Conservation (phyloP, 1,140 invertebrate species). For the Acromyrmex heyeri region DNA sequence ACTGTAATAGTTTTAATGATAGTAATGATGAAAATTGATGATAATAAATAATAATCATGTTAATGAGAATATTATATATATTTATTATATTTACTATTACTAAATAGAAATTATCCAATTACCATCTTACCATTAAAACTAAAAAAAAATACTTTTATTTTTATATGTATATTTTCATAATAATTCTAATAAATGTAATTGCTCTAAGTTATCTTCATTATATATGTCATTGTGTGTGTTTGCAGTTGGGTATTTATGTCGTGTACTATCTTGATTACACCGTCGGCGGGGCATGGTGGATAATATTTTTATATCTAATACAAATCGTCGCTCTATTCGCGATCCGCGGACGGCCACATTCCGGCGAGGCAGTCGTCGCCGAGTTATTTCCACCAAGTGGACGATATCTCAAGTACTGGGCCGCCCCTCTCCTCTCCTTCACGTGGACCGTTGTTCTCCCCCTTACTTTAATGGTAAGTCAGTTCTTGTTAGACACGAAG, state of each 20-base stretch:
- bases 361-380: slow-evolving; percentile 93
- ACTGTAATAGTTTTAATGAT: slow-evolving; percentile 1
- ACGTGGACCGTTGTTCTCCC: slow-evolving; percentile 95
- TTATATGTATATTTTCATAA: background rate
- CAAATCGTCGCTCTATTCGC: slow-evolving; percentile 93
- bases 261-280: slow-evolving; percentile 95
- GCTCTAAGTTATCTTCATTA: background rate
- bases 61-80: background rate
- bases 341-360: slow-evolving; percentile 94
- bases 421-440: slow-evolving; percentile 92
- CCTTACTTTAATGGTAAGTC: slow-evolving; percentile 90
- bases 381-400: slow-evolving; percentile 88
- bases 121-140: background rate
- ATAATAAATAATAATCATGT: slow-evolving; percentile 31
- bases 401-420: slow-evolving; percentile 87
- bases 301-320: slow-evolving; percentile 92
- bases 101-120: background rate
- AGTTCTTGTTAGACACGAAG: slow-evolving; percentile 9
- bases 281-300: slow-evolving; percentile 94
- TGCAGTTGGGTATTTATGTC: slow-evolving; percentile 93
- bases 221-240: slow-evolving; percentile 61
- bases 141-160: background rate
- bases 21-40: background rate
- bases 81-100: slow-evolving; percentile 12
- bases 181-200: background rate